phyloP scores from a whole-genome alignment of 2,113 vertebrate genomes.

The Oncorhynchus gorbuscha region DNA sequence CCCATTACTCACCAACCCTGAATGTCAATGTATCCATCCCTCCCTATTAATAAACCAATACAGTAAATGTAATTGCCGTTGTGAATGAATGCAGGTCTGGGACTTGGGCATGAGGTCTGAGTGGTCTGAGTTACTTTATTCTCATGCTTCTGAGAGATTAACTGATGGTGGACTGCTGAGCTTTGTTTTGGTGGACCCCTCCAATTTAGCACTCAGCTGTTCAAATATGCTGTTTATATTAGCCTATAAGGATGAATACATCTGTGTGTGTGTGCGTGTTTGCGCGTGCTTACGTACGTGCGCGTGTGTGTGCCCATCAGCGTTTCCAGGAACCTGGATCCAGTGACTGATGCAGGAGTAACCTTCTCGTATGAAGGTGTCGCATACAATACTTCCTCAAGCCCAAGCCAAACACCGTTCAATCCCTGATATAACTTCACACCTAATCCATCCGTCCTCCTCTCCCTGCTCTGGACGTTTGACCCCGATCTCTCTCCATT shows the following conservation, averaged over 20 bases:
- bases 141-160: background rate
- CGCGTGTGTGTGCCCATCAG: constrained; percentile 40
- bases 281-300: constrained; percentile 16
- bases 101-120: too few relatives aligned
- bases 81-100: background rate
- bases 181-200: constrained; percentile 68
- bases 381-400: constrained; percentile 76
- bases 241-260: constrained; percentile 55
- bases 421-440: constrained; percentile 59
- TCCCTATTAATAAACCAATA: constrained; percentile 18
- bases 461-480: constrained; percentile 41
- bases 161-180: constrained; percentile 45
- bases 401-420: constrained; percentile 68
- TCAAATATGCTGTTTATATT: constrained; percentile 53
- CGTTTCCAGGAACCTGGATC: constrained; percentile 53
- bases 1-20: too few relatives aligned
- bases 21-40: too few relatives aligned
- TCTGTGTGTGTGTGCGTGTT: background rate
- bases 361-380: constrained; percentile 72
- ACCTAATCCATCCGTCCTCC: constrained; percentile 39
- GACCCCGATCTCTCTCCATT: constrained; percentile 11
- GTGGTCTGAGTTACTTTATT: too few relatives aligned
- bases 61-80: background rate
- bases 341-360: constrained; percentile 54
- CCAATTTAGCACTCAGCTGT: constrained; percentile 54